A percentile compares a stretch with the other conserved stretches of the same genome.
Conservation (phyloP, 1,140 invertebrate species). For the Cyrtorhinus lividipennis region DNA sequence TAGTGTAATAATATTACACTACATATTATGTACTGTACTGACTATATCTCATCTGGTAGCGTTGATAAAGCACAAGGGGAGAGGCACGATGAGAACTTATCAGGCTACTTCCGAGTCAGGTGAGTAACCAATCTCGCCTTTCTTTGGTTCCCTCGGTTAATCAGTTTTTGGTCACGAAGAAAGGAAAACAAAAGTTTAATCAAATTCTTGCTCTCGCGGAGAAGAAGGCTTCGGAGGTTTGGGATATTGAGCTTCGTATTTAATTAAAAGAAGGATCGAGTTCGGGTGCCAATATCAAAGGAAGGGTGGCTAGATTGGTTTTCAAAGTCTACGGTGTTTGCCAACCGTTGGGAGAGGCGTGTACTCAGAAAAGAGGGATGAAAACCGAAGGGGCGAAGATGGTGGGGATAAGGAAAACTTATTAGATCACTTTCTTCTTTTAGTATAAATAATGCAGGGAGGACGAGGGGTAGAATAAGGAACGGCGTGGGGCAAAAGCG, state of each 20-base stretch:
- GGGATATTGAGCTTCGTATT: background rate
- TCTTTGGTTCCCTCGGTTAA: too few relatives aligned
- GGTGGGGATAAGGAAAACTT: background rate
- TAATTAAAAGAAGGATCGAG: conserved; percentile 4
- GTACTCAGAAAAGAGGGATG: background rate
- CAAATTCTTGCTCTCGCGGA: background rate
- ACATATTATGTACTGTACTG: too few relatives aligned
- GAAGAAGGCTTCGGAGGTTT: background rate
- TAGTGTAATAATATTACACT: too few relatives aligned
- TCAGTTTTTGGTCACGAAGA: too few relatives aligned
- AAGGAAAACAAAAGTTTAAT: background rate
- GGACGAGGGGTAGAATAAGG: background rate
- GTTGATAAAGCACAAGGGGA: too few relatives aligned
- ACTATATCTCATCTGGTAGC: too few relatives aligned
- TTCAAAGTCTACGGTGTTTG: conserved; percentile 6
- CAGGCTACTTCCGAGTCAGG: too few relatives aligned
- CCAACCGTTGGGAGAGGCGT: background rate
- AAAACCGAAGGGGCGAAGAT: background rate
- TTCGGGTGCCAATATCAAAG: conserved; percentile 4
- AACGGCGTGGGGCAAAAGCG: background rate
- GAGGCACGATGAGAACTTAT: too few relatives aligned
- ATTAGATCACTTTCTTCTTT: conserved; percentile 5
- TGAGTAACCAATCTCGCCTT: too few relatives aligned
- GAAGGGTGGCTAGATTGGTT: conserved; percentile 3
- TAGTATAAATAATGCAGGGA: conserved; percentile 1